Conservation (phyloP, 2,888 invertebrate species). For the Chironomus riparius region DNA sequence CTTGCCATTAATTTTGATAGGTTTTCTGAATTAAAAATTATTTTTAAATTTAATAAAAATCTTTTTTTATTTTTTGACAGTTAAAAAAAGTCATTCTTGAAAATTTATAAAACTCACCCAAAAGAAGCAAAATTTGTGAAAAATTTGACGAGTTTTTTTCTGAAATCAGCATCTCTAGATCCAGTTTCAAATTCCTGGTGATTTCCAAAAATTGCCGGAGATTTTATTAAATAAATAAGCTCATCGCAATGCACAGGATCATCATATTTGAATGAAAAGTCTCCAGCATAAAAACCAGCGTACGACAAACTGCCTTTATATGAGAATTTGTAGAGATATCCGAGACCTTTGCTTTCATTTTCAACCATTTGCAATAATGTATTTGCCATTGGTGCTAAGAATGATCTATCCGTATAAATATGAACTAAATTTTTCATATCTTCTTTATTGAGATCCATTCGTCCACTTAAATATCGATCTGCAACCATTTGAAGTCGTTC, state of each 20-base stretch:
- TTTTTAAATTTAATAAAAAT: too few species aligned
- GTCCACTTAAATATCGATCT: constrained; percentile 35
- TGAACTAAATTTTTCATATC: constrained; percentile 37
- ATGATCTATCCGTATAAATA: constrained; percentile 46
- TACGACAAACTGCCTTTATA: constrained; percentile 43
- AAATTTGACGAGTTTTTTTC: constrained; percentile 39
- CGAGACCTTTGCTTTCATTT: constrained; percentile 35
- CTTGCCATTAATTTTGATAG: background rate
- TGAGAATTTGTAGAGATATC: constrained; percentile 46
- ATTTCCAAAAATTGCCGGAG: constrained; percentile 39
- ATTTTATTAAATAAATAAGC: constrained; percentile 45
- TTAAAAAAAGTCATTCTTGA: background rate
- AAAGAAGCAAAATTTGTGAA: constrained; percentile 44
- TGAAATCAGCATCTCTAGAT: constrained; percentile 38
- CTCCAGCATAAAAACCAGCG: constrained; percentile 40
- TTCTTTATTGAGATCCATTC: constrained; percentile 33
- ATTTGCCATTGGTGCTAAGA: constrained; percentile 43
- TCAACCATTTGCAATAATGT: constrained; percentile 33
- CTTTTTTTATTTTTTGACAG: background rate
- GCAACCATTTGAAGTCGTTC: constrained; percentile 15
- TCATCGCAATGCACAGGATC: constrained; percentile 48
- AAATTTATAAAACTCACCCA: constrained; percentile 14
- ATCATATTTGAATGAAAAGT: constrained; percentile 32
- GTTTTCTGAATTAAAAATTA: background rate
- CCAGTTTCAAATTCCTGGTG: constrained; percentile 34